A percentile compares a stretch with the other conserved stretches of the same genome.
Evolutionary conservation across 2,797 vertebrate genomes (phyloP).

Genomic region (Picus viridis): DNA sequence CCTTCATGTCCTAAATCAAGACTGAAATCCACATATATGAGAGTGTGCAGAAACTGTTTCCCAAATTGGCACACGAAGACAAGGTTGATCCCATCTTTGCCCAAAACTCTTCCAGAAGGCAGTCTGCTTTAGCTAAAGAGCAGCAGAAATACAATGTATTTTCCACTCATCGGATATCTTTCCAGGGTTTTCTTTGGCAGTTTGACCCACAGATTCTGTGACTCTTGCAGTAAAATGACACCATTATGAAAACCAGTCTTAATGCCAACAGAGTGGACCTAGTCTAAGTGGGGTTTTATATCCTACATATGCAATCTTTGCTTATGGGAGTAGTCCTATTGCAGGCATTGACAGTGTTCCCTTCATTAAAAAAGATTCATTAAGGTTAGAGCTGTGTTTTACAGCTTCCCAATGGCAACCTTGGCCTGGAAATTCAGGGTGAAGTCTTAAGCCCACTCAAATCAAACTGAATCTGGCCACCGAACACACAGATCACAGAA

Average conservation of each 20-base stretch:
- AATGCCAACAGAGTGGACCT: neutral
- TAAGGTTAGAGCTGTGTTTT: neutral
- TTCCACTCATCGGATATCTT: neutral
- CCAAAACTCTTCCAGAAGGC: neutral
- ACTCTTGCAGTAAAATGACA: neutral
- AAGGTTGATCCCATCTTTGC: neutral
- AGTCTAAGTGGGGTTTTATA: neutral
- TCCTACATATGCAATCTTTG: neutral
- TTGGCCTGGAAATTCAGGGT: neutral
- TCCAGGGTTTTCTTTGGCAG: neutral
- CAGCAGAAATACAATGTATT: neutral
- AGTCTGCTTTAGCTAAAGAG: neutral
- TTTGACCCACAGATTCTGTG: neutral
- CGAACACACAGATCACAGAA: neutral
- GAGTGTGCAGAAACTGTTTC: neutral
- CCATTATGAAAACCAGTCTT: neutral
- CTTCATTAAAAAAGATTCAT: conserved; percentile 36
- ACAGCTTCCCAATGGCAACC: neutral
- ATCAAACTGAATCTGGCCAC: neutral
- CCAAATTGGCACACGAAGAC: neutral
- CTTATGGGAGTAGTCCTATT: neutral
- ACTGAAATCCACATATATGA: neutral
- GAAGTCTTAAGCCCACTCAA: neutral
- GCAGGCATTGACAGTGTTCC: neutral
- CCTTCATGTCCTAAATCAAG: neutral